phyloP scores from a whole-genome alignment of 2,888 invertebrate genomes.

The Ophion obscuratus region DNA sequence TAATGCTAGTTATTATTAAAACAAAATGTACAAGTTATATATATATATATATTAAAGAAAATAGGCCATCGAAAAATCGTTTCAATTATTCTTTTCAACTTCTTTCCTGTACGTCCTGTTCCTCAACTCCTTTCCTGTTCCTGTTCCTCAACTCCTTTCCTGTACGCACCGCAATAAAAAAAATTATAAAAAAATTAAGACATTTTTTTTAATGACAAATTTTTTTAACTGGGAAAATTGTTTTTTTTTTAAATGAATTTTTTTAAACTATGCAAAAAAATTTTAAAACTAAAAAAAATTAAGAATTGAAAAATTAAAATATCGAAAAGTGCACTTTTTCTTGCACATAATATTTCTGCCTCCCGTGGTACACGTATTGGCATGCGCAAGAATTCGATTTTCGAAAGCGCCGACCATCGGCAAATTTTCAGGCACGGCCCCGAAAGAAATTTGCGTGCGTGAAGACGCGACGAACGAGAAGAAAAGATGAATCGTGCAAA shows the following conservation, averaged over 20 bases:
- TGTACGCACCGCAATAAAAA: background rate
- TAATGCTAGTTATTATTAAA: background rate
- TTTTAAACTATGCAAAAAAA: too few relatives aligned
- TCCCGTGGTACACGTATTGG: background rate
- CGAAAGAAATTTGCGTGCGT: slow-evolving; percentile 53
- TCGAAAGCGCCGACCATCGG: slow-evolving; percentile 47
- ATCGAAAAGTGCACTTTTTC: slow-evolving; percentile 9
- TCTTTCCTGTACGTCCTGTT: background rate
- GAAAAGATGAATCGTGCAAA: slow-evolving; percentile 40
- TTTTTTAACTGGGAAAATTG: too few relatives aligned
- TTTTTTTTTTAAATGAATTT: too few relatives aligned
- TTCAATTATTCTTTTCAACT: background rate
- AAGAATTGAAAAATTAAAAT: background rate
- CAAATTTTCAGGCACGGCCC: slow-evolving; percentile 45
- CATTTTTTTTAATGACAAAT: too few relatives aligned
- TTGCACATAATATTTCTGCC: slow-evolving; percentile 25
- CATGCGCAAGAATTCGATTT: slow-evolving; percentile 30
- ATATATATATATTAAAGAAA: slow-evolving; percentile 34
- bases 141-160: too few relatives aligned
- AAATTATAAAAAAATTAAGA: too few relatives aligned
- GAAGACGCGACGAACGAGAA: slow-evolving; percentile 15
- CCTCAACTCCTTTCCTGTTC: too few relatives aligned
- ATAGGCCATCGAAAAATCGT: slow-evolving; percentile 6
- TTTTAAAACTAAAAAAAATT: too few relatives aligned
- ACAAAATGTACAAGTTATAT: slow-evolving; percentile 50